Base-by-base conservation (phyloP, 2,113 vertebrate genomes). In the Tyto alba region DNA sequence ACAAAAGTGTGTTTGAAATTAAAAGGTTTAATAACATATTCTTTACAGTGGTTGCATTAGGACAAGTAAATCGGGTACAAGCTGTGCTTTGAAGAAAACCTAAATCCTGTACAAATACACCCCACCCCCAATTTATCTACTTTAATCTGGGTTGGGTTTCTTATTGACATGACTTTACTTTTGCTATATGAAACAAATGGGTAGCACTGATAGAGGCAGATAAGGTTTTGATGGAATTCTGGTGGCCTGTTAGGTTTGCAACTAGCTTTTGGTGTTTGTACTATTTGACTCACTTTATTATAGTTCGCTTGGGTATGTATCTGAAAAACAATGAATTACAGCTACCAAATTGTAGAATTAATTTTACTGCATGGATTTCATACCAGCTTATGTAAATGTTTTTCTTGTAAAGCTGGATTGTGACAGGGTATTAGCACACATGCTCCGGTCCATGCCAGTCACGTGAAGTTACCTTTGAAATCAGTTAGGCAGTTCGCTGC, bases 11-110 rank as follows among this genome's bases (percentile, higher is more conserved):
- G 80, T 75, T 96, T 83, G 63, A 90, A 97, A 95, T 94, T 59
- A 94, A 85, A 95, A 94, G 20, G n/a, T 93, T 74, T 73, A 96
- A 91, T 85, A 93, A 72, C 56, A 55, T 57, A 50, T 90, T 82
- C 69, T 59, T 95, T 85, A 72, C 30, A 63, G 80, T 90, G 78
- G 69, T 59, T 97, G 85, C 52, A 63, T 89, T 87, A 96, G 71
- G 83, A 89, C 34, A 89, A 90, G 63, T 71, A 85, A 93, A 79
- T 77, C 8, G 3, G 81, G 36, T 85, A 57, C 17, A 63, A 84
- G 57, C 43, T 79, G 56, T 76, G 30, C 36, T 76, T 85, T 57
- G 59, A 88, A 80, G 69, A 60, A 68, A 93, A 23, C 16, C 10
- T 57, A 66, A 95, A 17, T 41, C 13, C 32, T 13, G 9, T 45